Base-by-base conservation (phyloP, 2,888 invertebrate genomes). In the Elegia similella region DNA sequence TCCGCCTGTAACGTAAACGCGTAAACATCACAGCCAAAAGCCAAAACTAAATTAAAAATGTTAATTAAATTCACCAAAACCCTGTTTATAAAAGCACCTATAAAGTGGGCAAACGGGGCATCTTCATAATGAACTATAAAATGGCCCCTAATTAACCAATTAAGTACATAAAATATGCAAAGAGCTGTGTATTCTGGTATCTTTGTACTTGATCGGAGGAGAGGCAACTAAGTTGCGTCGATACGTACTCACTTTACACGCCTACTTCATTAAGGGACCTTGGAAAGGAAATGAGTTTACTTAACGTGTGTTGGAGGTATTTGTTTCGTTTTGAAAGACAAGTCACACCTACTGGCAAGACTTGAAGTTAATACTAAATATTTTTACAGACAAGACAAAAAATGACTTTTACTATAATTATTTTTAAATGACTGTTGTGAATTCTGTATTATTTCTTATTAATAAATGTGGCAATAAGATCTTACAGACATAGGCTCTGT, bases 131-230 rank as follows among this genome's bases (percentile, higher is more conserved):
- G 60, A 62, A 57, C 62, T 59, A 62, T 64, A 62, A 65, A 68
- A 62, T 50, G 59, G 60, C 53, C 17, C 55, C 61, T 66, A 65
- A 68, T 66, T 68, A 61, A 65, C 66, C 64, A 61, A 67, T 67
- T 64, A 67, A 64, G 52, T 63, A 59, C 60, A 60, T 62, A 61
- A 62, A 64, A 64, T 63, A 64, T 60, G 62, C 56, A 56, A 58
- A 53, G 56, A 57, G 57, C 53, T 43, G 50, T 58, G 56, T 32
- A 34, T 50, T 50, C 55, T 55, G 32, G 59, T 60, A 58, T 63
- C 60, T 61, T 46, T 54, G 55, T 53, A 56, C 55, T 60, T 58
- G 53, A 64, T 64, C 64, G 54, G 57, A 23, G 47, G 50, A 55
- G 29, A 50, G 3, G 52, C 55, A 60, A 64, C 64, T 54, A 43